These are phyloP conservation scores for Drosophila neotestacea DNA, from an alignment of 2,888 invertebrate species.

Conservation along the genomic window DNA sequence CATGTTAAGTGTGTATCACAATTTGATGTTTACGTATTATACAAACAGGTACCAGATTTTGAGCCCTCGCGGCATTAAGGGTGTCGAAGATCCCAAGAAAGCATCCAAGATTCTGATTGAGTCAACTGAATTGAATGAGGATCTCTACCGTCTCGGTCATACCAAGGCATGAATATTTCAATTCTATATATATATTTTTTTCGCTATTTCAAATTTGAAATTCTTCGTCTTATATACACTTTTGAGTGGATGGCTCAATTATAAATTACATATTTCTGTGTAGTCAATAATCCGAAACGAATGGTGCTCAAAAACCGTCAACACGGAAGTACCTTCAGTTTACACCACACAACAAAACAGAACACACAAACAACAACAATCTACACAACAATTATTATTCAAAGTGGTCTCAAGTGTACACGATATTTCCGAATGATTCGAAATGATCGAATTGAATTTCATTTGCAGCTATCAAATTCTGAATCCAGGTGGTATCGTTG, in stretches of 20 bases:
- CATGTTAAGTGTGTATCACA: conserved; percentile 31
- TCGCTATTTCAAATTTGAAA: conserved; percentile 59
- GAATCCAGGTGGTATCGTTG: conserved; percentile 94
- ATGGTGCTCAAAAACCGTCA: conserved; percentile 45
- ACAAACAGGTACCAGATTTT: conserved; percentile 97
- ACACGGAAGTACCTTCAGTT: conserved; percentile 41
- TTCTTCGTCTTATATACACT: conserved; percentile 37
- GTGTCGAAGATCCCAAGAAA: conserved; percentile 92
- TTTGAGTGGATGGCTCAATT: conserved; percentile 74
- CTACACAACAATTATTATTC: conserved; percentile 6
- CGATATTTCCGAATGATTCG: background rate
- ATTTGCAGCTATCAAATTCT: conserved; percentile 97
- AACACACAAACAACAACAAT: conserved; percentile 20
- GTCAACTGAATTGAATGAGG: conserved; percentile 93
- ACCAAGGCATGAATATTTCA: conserved; percentile 97
- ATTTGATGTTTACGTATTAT: conserved; percentile 44
- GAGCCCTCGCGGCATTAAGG: conserved; percentile 94
- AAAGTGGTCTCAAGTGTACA: conserved; percentile 53
- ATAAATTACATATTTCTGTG: conserved; percentile 30
- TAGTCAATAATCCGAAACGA: conserved; percentile 65
- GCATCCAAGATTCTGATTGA: conserved; percentile 93
- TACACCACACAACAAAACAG: conserved; percentile 14
- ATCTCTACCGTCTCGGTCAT: conserved; percentile 98
- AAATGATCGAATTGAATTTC: conserved; percentile 65
- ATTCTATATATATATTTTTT: conserved; percentile 22